A percentile compares a stretch with the other conserved stretches of the same genome.
phyloP scores from a whole-genome alignment of 1,140 invertebrate genomes.

The Bombus picipes region DNA sequence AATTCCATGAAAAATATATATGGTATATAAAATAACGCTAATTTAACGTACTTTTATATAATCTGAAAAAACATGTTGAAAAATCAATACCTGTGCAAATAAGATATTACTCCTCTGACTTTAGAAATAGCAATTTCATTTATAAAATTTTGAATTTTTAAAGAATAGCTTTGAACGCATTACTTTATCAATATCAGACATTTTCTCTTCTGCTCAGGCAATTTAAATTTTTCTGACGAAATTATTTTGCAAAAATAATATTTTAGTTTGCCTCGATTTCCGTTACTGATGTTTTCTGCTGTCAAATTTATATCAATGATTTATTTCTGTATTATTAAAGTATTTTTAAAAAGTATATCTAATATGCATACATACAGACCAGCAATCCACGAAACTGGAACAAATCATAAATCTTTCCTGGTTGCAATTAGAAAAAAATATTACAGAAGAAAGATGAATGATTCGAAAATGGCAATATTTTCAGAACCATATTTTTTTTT shows the following conservation, averaged over 20 bases:
- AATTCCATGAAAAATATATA: not conserved
- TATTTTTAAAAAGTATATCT: not conserved
- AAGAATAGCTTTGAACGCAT: not conserved
- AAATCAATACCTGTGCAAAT: not conserved
- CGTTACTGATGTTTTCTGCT: not conserved
- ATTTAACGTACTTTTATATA: not conserved
- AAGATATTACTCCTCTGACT: not conserved
- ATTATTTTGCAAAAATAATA: not conserved
- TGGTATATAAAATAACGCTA: too few species aligned
- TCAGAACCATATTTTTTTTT: not conserved
- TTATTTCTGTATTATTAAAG: not conserved
- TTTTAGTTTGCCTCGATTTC: not conserved
- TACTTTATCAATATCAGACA: too few species aligned
- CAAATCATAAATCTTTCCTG: not conserved
- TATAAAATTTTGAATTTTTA: not conserved
- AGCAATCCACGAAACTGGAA: not conserved
- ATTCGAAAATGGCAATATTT: not conserved
- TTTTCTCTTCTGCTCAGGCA: too few species aligned
- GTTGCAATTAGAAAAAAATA: not conserved
- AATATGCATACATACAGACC: not conserved
- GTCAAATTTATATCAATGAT: not conserved
- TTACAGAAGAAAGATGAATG: not conserved
- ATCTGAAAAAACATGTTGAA: not conserved
- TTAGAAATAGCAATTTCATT: not conserved
- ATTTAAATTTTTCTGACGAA: not conserved